phyloP scores from a whole-genome alignment of 2,797 vertebrate genomes.

The Notamacropus eugenii region DNA sequence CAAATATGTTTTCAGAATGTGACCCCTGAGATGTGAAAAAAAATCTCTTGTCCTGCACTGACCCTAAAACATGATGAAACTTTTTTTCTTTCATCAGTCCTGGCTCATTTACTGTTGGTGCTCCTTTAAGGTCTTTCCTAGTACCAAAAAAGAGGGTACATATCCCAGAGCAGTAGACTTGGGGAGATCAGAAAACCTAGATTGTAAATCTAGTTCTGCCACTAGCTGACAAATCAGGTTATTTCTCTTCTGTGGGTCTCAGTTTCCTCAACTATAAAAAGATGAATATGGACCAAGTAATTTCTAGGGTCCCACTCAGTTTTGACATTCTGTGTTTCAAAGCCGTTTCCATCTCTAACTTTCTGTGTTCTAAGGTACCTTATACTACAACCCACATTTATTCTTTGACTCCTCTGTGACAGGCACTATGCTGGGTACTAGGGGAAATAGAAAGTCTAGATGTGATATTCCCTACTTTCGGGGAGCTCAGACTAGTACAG shows the following conservation, averaged over 20 bases:
- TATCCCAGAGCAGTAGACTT: not conserved
- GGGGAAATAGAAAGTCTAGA: not conserved
- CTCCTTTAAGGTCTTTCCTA: not conserved
- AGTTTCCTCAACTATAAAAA: not conserved
- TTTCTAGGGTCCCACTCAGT: not conserved
- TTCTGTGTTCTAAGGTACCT: not conserved
- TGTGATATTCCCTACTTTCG: not conserved
- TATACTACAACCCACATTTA: not conserved
- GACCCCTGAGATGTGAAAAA: not conserved
- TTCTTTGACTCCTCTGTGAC: not conserved
- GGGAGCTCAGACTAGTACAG: not conserved
- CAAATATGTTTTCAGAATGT: not conserved
- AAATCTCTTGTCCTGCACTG: not conserved
- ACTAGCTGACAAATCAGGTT: not conserved
- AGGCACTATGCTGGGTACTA: not conserved
- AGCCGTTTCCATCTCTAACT: not conserved
- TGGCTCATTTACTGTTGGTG: conserved; percentile 1
- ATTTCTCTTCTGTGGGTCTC: not conserved
- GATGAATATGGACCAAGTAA: not conserved
- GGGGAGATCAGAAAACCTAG: not conserved
- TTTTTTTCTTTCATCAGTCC: not conserved
- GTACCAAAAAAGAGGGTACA: not conserved
- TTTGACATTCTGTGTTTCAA: not conserved
- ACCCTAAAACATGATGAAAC: not conserved
- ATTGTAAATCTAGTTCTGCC: not conserved